A percentile compares a stretch with the other conserved stretches of the same genome.
Evolutionary conservation across 2,113 vertebrate species (phyloP).

Genomic region (Dunckerocampus dactyliophorus): DNA sequence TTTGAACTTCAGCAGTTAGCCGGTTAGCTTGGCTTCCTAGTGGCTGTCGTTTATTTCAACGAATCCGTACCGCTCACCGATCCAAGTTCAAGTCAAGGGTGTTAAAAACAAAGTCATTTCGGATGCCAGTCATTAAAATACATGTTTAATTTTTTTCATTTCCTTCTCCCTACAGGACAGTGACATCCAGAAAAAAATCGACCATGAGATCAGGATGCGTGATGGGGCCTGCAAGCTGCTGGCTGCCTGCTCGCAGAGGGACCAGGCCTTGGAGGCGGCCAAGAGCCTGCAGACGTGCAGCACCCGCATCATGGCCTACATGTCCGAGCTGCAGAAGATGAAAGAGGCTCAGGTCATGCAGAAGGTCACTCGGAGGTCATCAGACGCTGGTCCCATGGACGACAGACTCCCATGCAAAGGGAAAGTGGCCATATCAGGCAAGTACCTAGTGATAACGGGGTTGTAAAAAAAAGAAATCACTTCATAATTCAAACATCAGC

Average conservation of each 20-base stretch:
- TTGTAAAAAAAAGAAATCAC: too few species aligned
- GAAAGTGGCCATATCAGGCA: constrained; percentile 86
- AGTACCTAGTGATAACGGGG: constrained; percentile 2
- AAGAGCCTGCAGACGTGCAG: constrained; percentile 89
- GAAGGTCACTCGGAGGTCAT: constrained; percentile 80
- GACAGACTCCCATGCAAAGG: constrained; percentile 83
- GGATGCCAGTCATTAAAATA: constrained; percentile 7
- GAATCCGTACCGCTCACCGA: too few species aligned
- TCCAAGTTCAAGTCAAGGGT: too few species aligned
- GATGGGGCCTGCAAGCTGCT: constrained; percentile 89
- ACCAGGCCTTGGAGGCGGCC: constrained; percentile 86
- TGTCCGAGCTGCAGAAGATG: constrained; percentile 89
- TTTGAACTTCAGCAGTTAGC: too few species aligned
- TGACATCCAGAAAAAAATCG: constrained; percentile 89
- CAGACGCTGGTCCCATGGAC: constrained; percentile 73
- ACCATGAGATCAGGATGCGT: constrained; percentile 91
- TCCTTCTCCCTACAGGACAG: constrained; percentile 76
- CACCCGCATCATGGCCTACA: constrained; percentile 87
- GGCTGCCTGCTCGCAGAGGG: constrained; percentile 85
- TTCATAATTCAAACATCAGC: too few species aligned
- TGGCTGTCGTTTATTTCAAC: too few species aligned
- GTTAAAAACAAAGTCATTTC: not conserved
- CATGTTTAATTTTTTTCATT: not conserved
- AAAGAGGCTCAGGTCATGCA: constrained; percentile 89
- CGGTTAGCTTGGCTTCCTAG: too few species aligned